Percentiles rank a stretch among this genome's conserved stretches.
Conservation (phyloP, 2,113 vertebrate genomes). For the Nycticryphes semicollaris region DNA sequence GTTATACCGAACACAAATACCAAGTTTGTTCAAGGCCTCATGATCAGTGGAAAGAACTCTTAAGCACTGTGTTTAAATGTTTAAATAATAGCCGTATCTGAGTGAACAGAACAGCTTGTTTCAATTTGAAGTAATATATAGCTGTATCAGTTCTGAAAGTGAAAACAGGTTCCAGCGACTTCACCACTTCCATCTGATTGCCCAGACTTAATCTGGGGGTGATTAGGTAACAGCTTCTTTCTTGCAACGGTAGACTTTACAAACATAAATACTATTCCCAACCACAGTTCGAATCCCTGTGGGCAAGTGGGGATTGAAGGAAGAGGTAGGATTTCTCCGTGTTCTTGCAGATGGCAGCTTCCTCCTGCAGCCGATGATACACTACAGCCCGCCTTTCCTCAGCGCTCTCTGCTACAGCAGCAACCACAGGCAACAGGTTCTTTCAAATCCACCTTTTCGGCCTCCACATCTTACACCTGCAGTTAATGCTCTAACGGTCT, state of each 20-base stretch:
- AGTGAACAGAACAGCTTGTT: conserved; percentile 3
- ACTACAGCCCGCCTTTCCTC: background rate
- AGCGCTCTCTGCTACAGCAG: background rate
- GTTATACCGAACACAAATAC: background rate
- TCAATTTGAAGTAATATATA: background rate
- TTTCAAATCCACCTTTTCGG: background rate
- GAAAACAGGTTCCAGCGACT: background rate
- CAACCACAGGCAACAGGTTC: rapidly evolving
- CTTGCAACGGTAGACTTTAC: background rate
- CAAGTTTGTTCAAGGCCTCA: background rate
- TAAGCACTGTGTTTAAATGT: background rate
- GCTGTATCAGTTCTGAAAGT: background rate
- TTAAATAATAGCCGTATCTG: conserved; percentile 10
- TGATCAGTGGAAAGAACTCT: background rate
- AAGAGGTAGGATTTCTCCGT: background rate
- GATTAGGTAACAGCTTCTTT: background rate
- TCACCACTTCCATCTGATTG: background rate
- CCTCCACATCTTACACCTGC: background rate
- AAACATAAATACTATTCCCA: background rate
- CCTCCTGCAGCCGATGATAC: background rate
- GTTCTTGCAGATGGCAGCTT: background rate
- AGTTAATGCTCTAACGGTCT: background rate
- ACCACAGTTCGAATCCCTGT: background rate
- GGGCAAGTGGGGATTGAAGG: rapidly evolving
- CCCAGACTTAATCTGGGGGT: background rate